Conservation (phyloP, 2,797 vertebrate species). For the Allobates femoralis region DNA sequence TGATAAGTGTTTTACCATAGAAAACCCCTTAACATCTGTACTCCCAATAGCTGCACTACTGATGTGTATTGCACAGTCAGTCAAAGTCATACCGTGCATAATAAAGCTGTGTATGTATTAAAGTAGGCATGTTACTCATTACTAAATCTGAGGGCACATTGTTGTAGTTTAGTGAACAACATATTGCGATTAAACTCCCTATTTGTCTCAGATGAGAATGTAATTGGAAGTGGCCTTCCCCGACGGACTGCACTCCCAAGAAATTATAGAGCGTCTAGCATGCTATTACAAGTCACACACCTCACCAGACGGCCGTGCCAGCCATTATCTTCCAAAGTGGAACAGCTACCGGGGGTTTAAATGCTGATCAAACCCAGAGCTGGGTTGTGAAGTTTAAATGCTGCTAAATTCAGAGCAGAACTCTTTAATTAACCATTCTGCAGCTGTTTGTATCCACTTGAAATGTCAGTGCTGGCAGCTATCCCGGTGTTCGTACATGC, state of each 20-base stretch:
- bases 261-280: slow-evolving; percentile 43
- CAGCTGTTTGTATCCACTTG: slow-evolving; percentile 53
- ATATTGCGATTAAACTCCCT: slow-evolving; percentile 21
- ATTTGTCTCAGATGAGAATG: slow-evolving; percentile 42
- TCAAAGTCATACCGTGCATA: not conserved
- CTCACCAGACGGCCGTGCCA: slow-evolving; percentile 46
- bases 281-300: slow-evolving; percentile 40
- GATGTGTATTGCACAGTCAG: not conserved
- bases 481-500: slow-evolving; percentile 54
- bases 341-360: slow-evolving; percentile 36
- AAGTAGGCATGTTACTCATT: not conserved
- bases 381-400: slow-evolving; percentile 44
- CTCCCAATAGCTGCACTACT: not conserved
- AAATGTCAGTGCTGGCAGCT: slow-evolving; percentile 46
- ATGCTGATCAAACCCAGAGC: slow-evolving; percentile 47
- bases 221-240: slow-evolving; percentile 48
- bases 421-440: slow-evolving; percentile 58
- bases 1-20: too few relatives aligned
- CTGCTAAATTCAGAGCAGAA: slow-evolving; percentile 34
- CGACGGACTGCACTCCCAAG: slow-evolving; percentile 21
- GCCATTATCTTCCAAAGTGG: slow-evolving; percentile 40
- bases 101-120: not conserved
- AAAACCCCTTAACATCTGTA: not conserved
- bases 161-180: slow-evolving; percentile 19
- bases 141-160: not conserved